Percentiles rank a stretch among this genome's conserved stretches.
phyloP scores from a whole-genome alignment of 2,888 invertebrate genomes.

The Mesorhabditis belari region DNA sequence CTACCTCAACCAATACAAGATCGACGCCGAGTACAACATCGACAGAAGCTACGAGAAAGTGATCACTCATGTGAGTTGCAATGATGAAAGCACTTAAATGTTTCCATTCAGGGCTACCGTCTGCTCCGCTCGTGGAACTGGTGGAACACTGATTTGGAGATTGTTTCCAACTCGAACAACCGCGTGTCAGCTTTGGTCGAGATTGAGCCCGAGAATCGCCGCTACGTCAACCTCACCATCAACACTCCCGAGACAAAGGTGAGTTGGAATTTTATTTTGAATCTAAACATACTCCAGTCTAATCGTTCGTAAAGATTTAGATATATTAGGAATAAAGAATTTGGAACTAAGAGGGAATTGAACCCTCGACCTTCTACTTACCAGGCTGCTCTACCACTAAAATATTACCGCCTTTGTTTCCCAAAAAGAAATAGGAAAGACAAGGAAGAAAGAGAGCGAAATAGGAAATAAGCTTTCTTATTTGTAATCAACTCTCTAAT shows the following conservation, averaged over 20 bases:
- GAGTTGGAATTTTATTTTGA: no score
- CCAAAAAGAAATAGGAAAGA: no score
- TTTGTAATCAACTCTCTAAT: no score
- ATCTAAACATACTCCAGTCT: no score
- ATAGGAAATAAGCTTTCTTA: no score
- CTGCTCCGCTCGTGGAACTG: slow-evolving; percentile 26
- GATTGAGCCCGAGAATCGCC: slow-evolving; percentile 37
- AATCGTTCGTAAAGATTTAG: no score
- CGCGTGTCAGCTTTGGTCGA: slow-evolving; percentile 16
- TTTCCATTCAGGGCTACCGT: slow-evolving; percentile 11
- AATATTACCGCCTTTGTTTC: no score
- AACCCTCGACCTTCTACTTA: background rate
- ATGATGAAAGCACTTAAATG: background rate
- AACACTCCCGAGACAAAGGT: slow-evolving; percentile 25
- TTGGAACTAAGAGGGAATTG: background rate
- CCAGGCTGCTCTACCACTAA: no score
- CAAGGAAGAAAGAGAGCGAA: no score
- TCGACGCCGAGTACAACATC: slow-evolving; percentile 26
- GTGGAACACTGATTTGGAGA: slow-evolving; percentile 25
- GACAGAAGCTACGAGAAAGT: slow-evolving; percentile 12
- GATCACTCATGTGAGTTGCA: slow-evolving; percentile 10
- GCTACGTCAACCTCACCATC: slow-evolving; percentile 38
- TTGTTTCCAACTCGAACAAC: slow-evolving; percentile 9
- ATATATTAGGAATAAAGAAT: background rate
- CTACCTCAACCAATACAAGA: slow-evolving; percentile 28